phyloP scores from a whole-genome alignment of 2,113 vertebrate species.

The Edolisoma coerulescens region DNA sequence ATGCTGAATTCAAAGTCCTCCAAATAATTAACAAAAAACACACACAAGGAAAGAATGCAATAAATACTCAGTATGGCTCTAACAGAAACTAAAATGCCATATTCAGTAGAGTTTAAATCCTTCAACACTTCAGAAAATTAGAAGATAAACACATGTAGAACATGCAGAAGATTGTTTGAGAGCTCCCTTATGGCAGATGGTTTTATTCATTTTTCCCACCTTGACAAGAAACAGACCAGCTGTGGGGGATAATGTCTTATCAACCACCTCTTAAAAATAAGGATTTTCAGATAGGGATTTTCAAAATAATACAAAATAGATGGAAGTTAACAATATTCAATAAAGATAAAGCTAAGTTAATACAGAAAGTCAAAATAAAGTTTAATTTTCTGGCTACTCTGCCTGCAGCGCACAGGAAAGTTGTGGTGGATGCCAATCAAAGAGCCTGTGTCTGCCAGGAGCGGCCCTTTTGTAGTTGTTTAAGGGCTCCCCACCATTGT shows the following conservation, averaged over 20 bases:
- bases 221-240: not conserved
- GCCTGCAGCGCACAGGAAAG: not conserved
- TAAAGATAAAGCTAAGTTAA: not conserved
- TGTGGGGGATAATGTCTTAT: fast-evolving
- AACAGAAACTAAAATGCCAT: not conserved
- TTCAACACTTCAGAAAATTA: not conserved
- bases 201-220: not conserved
- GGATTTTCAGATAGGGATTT: not conserved
- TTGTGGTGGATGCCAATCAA: not conserved
- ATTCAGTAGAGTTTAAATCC: not conserved
- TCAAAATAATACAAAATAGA: not conserved
- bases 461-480: not conserved
- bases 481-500: not conserved
- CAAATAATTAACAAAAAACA: not conserved
- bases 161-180: not conserved
- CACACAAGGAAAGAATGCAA: not conserved
- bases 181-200: not conserved
- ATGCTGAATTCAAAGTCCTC: not conserved
- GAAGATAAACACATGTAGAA: not conserved
- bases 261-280: not conserved
- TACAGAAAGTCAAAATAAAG: not conserved
- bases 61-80: not conserved
- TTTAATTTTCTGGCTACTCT: not conserved
- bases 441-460: not conserved
- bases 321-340: not conserved